Base-by-base conservation (phyloP, 30 jellyfish, hydroid and myxozoan species). In the Hydractinia echinata region DNA sequence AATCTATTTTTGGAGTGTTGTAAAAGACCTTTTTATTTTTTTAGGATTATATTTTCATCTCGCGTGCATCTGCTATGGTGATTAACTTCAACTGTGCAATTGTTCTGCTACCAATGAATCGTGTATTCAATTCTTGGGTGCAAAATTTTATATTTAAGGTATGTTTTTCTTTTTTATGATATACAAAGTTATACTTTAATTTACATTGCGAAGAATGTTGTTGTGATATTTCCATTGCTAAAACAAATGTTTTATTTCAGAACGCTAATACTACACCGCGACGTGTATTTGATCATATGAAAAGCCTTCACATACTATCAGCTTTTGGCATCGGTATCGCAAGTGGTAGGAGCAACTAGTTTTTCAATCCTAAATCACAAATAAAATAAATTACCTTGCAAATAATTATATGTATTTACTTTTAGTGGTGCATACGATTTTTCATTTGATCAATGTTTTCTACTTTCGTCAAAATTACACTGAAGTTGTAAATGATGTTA, bases 31-130 rank as follows among this genome's bases (percentile, higher is more conserved):
- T 30, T 54, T 66, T 54, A 62, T 76, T 66, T 83, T 79, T 85
- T 11, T 66, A 90, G 97, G 90, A 67, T 13, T 86, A 90, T 5
- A 13, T 90, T 50, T 86, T 89, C 84, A 68, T 90, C 14, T 90
- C 97, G 60, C 84, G 97, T 61, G 96, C 95, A 9, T 79, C 89
- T 14, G 96, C 97, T 7, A 5, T 6, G 53, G 83, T 80, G 20
- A 64, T 90, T 51, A 81, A 86, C 53, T 67, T 90, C 4, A 90
- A 90, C 73, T 81, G 89, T 72, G 87, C 86, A 9, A 39, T 90
- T 13, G 79, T 90, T 5, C 66, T 90, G 81, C 52, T 90, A 69
- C 97, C 97, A 6, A 83, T 90, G 82, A 82, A 95, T 67, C 82
- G 84, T 18, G 67, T 91, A 16, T 20, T 90, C 60, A 54, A 61